phyloP scores from a whole-genome alignment of 2,113 vertebrate genomes.

The Meles meles region DNA sequence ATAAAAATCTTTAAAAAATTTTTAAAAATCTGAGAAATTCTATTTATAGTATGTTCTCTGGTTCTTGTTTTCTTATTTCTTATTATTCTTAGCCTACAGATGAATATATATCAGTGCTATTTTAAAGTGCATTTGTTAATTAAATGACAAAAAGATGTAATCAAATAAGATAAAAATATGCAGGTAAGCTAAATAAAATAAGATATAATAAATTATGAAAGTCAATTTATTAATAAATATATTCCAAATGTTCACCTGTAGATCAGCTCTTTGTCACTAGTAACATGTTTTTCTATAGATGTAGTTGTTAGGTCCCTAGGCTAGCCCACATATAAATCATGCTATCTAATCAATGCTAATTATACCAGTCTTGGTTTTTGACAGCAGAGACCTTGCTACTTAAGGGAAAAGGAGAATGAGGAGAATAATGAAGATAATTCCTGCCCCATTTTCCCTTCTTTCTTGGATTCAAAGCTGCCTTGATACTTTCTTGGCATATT shows the following conservation, averaged over 20 bases:
- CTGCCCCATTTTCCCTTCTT: neutral
- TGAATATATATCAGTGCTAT: neutral
- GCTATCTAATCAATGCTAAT: neutral
- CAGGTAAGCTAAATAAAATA: neutral
- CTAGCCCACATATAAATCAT: neutral
- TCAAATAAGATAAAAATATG: neutral
- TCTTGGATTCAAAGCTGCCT: neutral
- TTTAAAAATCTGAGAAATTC: neutral
- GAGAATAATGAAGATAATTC: neutral
- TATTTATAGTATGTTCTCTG: neutral
- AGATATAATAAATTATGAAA: neutral
- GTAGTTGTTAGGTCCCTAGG: neutral
- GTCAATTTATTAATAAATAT: neutral
- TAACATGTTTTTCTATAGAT: neutral
- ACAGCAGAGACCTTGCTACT: neutral
- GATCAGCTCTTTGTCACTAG: neutral
- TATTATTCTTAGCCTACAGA: neutral
- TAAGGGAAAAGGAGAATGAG: neutral
- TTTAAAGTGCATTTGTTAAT: constrained; percentile 32
- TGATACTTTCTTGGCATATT: neutral
- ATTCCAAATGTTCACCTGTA: neutral
- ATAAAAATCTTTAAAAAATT: neutral
- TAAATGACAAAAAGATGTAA: neutral
- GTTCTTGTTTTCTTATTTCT: neutral
- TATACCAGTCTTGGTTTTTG: neutral